Evolutionary conservation across 2,888 invertebrate species (phyloP).

Genomic region (Coleophora flavipennella): DNA sequence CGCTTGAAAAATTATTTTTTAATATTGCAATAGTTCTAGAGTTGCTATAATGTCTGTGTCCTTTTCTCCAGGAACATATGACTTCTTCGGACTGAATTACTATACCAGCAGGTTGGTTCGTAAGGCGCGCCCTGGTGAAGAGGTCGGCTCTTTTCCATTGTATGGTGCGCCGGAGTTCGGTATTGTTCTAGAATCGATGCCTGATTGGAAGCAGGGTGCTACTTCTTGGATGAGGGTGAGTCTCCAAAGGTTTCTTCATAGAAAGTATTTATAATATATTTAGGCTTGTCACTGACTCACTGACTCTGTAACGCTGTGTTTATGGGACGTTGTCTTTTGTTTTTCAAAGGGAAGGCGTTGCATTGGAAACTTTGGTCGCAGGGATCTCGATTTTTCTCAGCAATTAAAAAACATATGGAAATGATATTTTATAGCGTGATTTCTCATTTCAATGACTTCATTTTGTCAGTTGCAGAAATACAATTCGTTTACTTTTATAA

Average conservation of each 20-base stretch:
- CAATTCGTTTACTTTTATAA: too few species aligned
- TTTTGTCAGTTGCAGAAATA: too few species aligned
- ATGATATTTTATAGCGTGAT: too few species aligned
- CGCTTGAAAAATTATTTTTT: background rate
- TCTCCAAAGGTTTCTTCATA: background rate
- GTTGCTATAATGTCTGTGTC: background rate
- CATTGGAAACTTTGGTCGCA: too few species aligned
- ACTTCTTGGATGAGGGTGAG: slow-evolving; percentile 22
- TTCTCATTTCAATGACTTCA: too few species aligned
- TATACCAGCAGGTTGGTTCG: slow-evolving; percentile 41
- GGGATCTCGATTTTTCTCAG: too few species aligned
- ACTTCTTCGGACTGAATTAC: slow-evolving; percentile 65
- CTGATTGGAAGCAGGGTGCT: slow-evolving; percentile 16
- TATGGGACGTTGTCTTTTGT: too few species aligned
- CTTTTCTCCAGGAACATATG: slow-evolving; percentile 45
- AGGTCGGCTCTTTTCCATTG: slow-evolving; percentile 12
- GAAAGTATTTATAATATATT: background rate
- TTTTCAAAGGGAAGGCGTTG: too few species aligned
- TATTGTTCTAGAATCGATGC: slow-evolving; percentile 12
- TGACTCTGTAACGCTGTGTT: too few species aligned
- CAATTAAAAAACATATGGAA: too few species aligned
- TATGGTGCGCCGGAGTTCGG: slow-evolving; percentile 22
- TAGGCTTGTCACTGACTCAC: too few species aligned
- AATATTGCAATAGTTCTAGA: background rate
- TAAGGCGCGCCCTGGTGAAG: slow-evolving; percentile 14